A percentile compares a stretch with the other conserved stretches of the same genome.
phyloP scores from a whole-genome alignment of 2,888 invertebrate species.

The Oscheius sp. region DNA sequence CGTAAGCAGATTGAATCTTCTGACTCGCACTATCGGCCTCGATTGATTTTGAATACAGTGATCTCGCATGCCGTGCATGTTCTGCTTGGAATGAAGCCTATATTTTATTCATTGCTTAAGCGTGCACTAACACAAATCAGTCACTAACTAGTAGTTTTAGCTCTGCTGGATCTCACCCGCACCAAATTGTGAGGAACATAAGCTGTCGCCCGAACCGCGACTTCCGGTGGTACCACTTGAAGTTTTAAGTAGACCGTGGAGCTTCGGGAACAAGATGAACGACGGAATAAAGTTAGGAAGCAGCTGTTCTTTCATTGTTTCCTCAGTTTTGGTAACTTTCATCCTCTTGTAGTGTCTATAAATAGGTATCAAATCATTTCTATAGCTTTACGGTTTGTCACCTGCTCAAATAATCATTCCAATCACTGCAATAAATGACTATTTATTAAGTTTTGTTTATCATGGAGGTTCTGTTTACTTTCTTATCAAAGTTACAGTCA shows the following conservation, averaged over 20 bases:
- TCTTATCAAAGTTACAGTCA: too few relatives aligned
- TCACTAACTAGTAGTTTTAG: slow-evolving; percentile 26
- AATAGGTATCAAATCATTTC: too few relatives aligned
- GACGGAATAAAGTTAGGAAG: background rate
- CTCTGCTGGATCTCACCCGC: slow-evolving; percentile 36
- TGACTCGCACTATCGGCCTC: slow-evolving; percentile 54
- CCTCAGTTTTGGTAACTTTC: too few relatives aligned
- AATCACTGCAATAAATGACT: too few relatives aligned
- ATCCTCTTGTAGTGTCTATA: too few relatives aligned
- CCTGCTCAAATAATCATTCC: too few relatives aligned
- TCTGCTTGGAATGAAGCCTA: slow-evolving; percentile 28
- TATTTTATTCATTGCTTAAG: slow-evolving; percentile 6
- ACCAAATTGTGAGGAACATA: slow-evolving; percentile 41
- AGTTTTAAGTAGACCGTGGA: slow-evolving; percentile 16
- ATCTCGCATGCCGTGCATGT: slow-evolving; percentile 31
- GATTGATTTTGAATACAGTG: slow-evolving; percentile 31
- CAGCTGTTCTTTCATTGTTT: too few relatives aligned
- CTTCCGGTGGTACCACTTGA: slow-evolving; percentile 25
- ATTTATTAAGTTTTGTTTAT: too few relatives aligned
- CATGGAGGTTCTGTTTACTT: too few relatives aligned
- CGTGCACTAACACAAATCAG: background rate
- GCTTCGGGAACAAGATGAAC: slow-evolving; percentile 4
- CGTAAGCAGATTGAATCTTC: slow-evolving; percentile 46
- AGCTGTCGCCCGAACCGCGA: slow-evolving; percentile 4
- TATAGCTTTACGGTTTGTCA: too few relatives aligned